Evolutionary conservation across 2,888 invertebrate genomes (phyloP).

Genomic region (Pegoplata infirma): DNA sequence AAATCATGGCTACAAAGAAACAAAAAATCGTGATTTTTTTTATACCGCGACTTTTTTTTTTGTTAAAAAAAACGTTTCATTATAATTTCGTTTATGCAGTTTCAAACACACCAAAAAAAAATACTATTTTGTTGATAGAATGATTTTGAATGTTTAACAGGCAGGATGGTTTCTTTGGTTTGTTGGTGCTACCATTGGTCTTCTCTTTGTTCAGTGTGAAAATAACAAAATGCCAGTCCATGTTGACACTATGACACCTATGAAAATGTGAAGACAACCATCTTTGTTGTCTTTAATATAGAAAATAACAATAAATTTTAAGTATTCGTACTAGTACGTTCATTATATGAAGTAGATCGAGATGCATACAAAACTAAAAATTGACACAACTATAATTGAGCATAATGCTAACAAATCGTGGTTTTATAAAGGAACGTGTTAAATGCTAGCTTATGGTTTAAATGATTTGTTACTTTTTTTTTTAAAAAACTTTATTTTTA

Average conservation of each 20-base stretch:
- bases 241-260: constrained; percentile 62
- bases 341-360: constrained; percentile 14
- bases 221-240: constrained; percentile 56
- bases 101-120: constrained; percentile 1
- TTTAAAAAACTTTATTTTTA: not conserved
- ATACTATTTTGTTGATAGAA: not conserved
- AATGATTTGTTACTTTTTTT: constrained; percentile 46
- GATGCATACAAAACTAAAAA: no score
- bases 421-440: constrained; percentile 32
- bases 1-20: not conserved
- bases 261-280: constrained; percentile 45
- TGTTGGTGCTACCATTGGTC: constrained; percentile 10
- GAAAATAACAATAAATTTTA: constrained; percentile 41
- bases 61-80: constrained; percentile 16
- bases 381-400: not conserved
- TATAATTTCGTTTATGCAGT: constrained; percentile 38
- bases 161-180: not conserved
- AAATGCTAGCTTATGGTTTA: constrained; percentile 35
- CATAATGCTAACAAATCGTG: constrained; percentile 44
- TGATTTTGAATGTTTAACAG: not conserved
- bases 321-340: not conserved
- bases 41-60: not conserved
- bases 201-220: constrained; percentile 51
- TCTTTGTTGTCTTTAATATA: constrained; percentile 13
- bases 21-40: constrained; percentile 48